A percentile compares a stretch with the other conserved stretches of the same genome.
phyloP scores from a whole-genome alignment of 2,113 vertebrate genomes.

The Oenanthe oenanthe region DNA sequence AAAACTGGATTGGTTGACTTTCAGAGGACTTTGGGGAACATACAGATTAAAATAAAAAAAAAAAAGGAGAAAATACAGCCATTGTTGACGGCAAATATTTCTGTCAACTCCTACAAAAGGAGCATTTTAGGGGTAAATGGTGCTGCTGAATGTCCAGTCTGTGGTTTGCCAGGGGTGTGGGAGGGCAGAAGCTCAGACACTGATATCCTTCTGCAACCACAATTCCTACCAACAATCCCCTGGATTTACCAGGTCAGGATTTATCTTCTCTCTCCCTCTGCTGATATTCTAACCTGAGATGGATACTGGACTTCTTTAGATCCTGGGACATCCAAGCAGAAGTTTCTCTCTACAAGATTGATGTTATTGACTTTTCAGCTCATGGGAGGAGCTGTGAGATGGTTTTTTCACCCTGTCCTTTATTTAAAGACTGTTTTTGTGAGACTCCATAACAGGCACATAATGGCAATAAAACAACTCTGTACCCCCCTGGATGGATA shows the following conservation, averaged over 20 bases:
- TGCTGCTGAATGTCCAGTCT: not conserved
- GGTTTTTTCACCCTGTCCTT: not conserved
- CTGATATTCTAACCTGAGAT: not conserved
- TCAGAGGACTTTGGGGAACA: not conserved
- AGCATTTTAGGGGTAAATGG: not conserved
- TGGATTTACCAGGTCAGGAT: not conserved
- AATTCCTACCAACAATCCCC: not conserved
- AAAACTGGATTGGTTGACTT: not conserved
- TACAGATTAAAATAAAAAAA: not conserved
- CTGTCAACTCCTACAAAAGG: fast-evolving
- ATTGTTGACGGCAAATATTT: not conserved
- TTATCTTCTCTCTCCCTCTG: not conserved
- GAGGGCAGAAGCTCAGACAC: not conserved
- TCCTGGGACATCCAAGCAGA: not conserved
- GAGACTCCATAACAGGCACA: not conserved
- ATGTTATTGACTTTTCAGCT: not conserved
- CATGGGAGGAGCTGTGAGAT: not conserved
- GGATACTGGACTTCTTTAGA: not conserved
- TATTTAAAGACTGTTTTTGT: not conserved
- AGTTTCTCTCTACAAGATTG: not conserved
- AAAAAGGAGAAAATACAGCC: not conserved
- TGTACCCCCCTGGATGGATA: not conserved
- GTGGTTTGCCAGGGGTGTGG: not conserved
- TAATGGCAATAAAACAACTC: not conserved
- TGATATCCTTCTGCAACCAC: not conserved